Conservation (phyloP, 2,113 vertebrate species). For the Erythrocercus mccallii region DNA sequence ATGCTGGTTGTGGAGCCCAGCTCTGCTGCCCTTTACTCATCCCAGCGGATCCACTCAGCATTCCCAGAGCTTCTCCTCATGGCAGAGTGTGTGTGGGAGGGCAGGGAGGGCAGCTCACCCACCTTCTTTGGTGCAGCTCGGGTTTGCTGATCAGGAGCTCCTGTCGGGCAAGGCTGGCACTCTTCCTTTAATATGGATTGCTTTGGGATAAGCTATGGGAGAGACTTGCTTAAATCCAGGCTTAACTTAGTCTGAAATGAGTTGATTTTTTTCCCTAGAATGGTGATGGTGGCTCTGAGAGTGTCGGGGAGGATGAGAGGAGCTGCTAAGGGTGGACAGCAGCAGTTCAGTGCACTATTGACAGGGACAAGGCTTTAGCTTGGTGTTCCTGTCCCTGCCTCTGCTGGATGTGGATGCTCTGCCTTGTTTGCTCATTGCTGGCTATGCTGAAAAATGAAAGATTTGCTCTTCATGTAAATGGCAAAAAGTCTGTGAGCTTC, state of each 20-base stretch:
- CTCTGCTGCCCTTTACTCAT: neutral
- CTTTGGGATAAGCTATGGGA: neutral
- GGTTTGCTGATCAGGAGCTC: neutral
- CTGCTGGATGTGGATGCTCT: neutral
- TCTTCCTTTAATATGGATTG: neutral
- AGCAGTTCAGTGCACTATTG: neutral
- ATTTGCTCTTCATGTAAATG: neutral
- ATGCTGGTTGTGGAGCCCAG: neutral
- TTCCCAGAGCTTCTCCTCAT: conserved; percentile 9
- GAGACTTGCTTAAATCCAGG: neutral
- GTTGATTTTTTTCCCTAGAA: neutral
- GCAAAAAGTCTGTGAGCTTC: neutral
- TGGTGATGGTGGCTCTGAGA: neutral
- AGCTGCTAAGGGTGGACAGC: neutral
- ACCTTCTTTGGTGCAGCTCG: neutral
- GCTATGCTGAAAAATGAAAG: neutral
- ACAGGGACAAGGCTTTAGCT: neutral
- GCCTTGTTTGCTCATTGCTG: neutral
- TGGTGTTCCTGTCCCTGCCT: neutral
- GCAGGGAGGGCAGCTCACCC: neutral
- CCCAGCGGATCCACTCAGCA: neutral
- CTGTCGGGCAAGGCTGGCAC: neutral
- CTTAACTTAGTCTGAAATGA: neutral
- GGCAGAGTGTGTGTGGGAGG: neutral
- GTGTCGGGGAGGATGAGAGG: too few relatives aligned